phyloP scores from a whole-genome alignment of 2,797 vertebrate species.

The Cirrhinus molitorella region DNA sequence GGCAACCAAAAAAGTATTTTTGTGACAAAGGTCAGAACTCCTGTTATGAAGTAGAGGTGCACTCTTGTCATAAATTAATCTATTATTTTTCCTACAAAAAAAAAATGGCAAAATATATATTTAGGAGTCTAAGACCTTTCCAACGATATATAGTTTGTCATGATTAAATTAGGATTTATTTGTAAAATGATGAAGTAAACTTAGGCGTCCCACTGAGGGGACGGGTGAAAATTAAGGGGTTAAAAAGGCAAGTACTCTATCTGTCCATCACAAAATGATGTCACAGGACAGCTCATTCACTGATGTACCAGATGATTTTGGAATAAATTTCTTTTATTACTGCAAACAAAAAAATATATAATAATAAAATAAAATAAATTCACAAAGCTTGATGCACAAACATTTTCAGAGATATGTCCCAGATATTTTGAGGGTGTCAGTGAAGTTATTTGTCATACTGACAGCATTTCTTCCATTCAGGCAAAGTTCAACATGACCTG shows the following conservation, averaged over 20 bases:
- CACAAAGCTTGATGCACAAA: neutral
- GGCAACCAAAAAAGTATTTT: too few relatives aligned
- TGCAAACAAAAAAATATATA: neutral
- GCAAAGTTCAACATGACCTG: neutral
- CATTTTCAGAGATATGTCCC: neutral
- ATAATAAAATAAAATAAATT: neutral
- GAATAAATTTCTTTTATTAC: neutral
- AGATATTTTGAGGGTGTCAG: neutral
- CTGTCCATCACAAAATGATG: neutral
- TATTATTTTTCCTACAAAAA: too few relatives aligned
- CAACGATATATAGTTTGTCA: too few relatives aligned
- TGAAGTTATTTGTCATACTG: neutral
- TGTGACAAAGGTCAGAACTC: too few relatives aligned
- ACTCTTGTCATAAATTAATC: too few relatives aligned
- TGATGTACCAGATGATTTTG: neutral
- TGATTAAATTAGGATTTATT: too few relatives aligned
- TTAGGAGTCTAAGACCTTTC: too few relatives aligned
- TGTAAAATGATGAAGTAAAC: too few relatives aligned
- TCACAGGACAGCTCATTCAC: neutral
- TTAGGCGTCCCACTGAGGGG: too few relatives aligned
- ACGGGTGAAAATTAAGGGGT: too few relatives aligned
- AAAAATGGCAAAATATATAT: too few relatives aligned
- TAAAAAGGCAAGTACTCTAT: neutral
- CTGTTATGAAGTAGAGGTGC: too few relatives aligned
- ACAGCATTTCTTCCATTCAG: neutral